Evolutionary conservation across 2,888 invertebrate species (phyloP).

Genomic region (Philonicus albiceps): DNA sequence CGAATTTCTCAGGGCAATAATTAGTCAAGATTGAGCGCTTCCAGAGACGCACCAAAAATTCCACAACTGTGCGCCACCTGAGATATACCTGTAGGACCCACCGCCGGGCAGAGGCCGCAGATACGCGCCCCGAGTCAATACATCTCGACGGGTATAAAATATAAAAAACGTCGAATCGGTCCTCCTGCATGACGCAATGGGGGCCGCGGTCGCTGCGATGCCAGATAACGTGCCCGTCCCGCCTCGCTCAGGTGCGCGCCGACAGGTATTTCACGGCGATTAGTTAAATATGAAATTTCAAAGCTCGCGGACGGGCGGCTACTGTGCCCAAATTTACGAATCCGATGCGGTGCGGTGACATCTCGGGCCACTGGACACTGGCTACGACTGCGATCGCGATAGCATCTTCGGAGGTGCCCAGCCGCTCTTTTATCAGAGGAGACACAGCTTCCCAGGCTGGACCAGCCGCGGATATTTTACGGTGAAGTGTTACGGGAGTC

Average conservation of each 20-base stretch:
- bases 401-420: constrained; percentile 5
- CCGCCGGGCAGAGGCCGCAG: background rate
- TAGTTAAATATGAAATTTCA: constrained; percentile 35
- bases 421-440: constrained; percentile 5
- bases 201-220: background rate
- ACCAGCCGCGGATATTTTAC: constrained; percentile 37
- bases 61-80: constrained; percentile 21
- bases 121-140: background rate
- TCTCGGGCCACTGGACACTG: background rate
- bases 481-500: constrained; percentile 48
- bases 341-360: background rate
- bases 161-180: constrained; percentile 2
- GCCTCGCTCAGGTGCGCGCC: constrained; percentile 14
- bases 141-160: constrained; percentile 17
- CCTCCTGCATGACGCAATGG: background rate
- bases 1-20: constrained; percentile 31
- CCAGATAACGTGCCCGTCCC: background rate
- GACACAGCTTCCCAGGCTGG: background rate
- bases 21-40: constrained; percentile 35
- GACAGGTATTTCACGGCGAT: constrained; percentile 41
- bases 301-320: constrained; percentile 10
- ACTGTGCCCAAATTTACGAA: constrained; percentile 25
- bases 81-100: constrained; percentile 18
- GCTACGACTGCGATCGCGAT: background rate
- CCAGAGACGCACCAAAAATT: background rate